phyloP scores from a whole-genome alignment of 2,888 invertebrate genomes.

The Andricus curvator region DNA sequence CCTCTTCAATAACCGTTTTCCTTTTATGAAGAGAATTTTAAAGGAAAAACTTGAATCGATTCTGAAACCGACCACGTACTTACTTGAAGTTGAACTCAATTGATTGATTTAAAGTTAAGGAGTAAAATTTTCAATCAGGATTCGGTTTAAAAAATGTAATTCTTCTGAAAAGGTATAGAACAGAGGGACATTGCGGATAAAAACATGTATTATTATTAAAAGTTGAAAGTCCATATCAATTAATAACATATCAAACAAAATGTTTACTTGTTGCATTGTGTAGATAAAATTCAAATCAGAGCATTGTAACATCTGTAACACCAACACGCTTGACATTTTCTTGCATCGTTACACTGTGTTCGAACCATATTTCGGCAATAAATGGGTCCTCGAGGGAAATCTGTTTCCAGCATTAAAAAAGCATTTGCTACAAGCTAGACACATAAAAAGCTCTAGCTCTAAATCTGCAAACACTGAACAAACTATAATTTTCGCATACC shows the following conservation, averaged over 20 bases:
- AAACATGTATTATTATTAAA: too few species aligned
- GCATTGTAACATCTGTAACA: not conserved
- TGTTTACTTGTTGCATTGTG: conserved; percentile 38
- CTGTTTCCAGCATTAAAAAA: conserved; percentile 19
- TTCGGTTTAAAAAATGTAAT: not conserved
- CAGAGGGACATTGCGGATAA: too few species aligned
- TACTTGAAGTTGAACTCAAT: not conserved
- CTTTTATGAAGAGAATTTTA: conserved; percentile 11
- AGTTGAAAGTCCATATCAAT: too few species aligned
- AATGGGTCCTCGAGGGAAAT: conserved; percentile 16
- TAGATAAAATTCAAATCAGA: not conserved
- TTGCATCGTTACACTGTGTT: conserved; percentile 5
- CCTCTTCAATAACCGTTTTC: conserved; percentile 36
- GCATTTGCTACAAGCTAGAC: not conserved
- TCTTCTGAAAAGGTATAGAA: too few species aligned
- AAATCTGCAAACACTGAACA: not conserved
- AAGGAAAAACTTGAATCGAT: not conserved
- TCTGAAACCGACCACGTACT: not conserved
- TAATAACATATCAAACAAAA: not conserved
- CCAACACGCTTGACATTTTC: not conserved
- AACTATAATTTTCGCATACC: not conserved
- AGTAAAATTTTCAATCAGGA: not conserved
- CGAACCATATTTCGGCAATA: conserved; percentile 21
- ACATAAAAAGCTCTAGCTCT: not conserved
- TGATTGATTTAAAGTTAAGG: not conserved